Evolutionary conservation across 1,140 invertebrate species (phyloP).

Genomic region (Drosophila sechellia): DNA sequence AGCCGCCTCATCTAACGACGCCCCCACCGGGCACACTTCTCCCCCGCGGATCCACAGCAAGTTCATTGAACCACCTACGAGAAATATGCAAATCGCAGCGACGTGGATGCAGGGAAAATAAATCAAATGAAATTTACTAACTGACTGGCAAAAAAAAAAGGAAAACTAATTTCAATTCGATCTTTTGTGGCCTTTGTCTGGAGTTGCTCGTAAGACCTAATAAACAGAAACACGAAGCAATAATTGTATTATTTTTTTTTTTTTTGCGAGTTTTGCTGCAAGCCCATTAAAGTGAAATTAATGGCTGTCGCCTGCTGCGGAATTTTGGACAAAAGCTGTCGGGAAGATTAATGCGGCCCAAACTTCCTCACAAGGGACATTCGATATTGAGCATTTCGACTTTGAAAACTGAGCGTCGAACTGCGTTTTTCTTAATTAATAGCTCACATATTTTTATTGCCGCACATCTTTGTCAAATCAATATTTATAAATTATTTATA

Average conservation of each 20-base stretch:
- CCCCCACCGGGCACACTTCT: conserved; percentile 54
- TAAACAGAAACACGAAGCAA: conserved; percentile 32
- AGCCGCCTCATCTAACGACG: conserved; percentile 65
- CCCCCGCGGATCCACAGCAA: conserved; percentile 42
- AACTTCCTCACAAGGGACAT: conserved; percentile 42
- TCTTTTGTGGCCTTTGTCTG: conserved; percentile 67
- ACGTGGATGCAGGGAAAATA: conserved; percentile 56
- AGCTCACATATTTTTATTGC: conserved; percentile 59
- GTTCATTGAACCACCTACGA: conserved; percentile 82
- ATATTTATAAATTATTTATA: conserved; percentile 79
- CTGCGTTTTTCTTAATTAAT: conserved; percentile 63
- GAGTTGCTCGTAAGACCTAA: conserved; percentile 19
- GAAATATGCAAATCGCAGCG: conserved; percentile 75
- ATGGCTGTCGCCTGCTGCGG: conserved; percentile 53
- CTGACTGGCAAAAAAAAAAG: conserved; percentile 43
- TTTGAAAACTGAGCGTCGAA: conserved; percentile 9
- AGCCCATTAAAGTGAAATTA: conserved; percentile 58
- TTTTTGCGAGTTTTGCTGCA: conserved; percentile 31
- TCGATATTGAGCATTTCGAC: conserved; percentile 19
- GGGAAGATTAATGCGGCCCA: conserved; percentile 58
- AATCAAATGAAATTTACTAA: conserved; percentile 55
- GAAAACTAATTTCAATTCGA: conserved; percentile 69
- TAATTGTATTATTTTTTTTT: conserved; percentile 25
- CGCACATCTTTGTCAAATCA: conserved; percentile 58
- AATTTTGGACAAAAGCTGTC: conserved; percentile 39